A percentile compares a stretch with the other conserved stretches of the same genome.
These are phyloP conservation scores for Esox lucius DNA, from an alignment of 2,797 vertebrate species.

Conservation along the genomic window DNA sequence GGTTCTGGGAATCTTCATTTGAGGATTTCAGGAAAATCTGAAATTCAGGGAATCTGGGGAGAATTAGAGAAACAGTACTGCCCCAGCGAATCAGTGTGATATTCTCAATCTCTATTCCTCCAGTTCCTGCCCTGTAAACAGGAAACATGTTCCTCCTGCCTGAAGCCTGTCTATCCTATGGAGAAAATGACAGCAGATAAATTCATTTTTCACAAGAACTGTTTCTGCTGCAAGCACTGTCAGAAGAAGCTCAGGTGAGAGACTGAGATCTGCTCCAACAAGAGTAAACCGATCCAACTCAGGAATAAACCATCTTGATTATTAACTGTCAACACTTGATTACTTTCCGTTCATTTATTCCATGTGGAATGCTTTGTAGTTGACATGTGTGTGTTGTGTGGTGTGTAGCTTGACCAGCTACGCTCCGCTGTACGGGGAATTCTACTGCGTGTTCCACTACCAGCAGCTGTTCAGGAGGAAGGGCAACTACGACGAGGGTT, in stretches of 20 bases:
- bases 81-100: not conserved
- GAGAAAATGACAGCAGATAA: slow-evolving; percentile 76
- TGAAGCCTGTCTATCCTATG: slow-evolving; percentile 77
- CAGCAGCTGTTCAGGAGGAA: slow-evolving; percentile 77
- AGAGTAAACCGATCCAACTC: slow-evolving; percentile 15
- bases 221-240: slow-evolving; percentile 85
- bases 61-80: not conserved
- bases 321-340: not conserved
- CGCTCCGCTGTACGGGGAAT: slow-evolving; percentile 69
- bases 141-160: slow-evolving; percentile 77
- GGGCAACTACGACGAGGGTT: slow-evolving; percentile 79
- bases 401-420: slow-evolving; percentile 79
- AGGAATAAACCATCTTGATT: not conserved
- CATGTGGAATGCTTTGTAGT: not conserved
- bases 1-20: not conserved
- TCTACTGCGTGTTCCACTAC: slow-evolving; percentile 86
- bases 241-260: slow-evolving; percentile 84
- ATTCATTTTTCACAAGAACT: slow-evolving; percentile 76
- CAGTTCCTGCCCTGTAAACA: slow-evolving; percentile 71
- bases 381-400: slow-evolving; percentile 42
- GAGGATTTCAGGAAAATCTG: not conserved
- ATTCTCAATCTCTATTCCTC: slow-evolving; percentile 26
- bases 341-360: not conserved
- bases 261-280: not conserved
- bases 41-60: not conserved